Percentiles rank a stretch among this genome's conserved stretches.
Conservation (phyloP, 2,888 invertebrate genomes). For the Cylloceria caligata region DNA sequence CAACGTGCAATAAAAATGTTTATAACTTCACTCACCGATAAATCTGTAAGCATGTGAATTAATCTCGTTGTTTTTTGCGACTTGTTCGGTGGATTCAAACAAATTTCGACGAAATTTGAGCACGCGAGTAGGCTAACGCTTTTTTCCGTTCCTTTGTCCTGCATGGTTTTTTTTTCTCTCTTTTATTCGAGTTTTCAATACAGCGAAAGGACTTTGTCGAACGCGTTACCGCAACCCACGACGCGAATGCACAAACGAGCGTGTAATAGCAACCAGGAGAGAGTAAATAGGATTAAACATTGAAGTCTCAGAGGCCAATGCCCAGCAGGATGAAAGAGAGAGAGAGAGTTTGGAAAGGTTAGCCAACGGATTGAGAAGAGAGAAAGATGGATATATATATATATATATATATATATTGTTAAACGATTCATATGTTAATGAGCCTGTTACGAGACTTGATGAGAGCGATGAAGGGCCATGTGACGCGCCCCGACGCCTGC, state of each 20-base stretch:
- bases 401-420: too few species aligned
- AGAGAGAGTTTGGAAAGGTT: constrained; percentile 41
- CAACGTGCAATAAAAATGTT: too few species aligned
- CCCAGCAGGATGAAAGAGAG: constrained; percentile 32
- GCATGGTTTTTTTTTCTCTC: background rate
- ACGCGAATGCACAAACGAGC: constrained; percentile 61
- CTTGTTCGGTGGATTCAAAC: background rate
- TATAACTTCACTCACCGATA: background rate
- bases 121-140: background rate
- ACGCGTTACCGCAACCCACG: constrained; percentile 6
- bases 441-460: constrained; percentile 60
- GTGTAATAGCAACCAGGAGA: constrained; percentile 67
- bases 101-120: constrained; percentile 47
- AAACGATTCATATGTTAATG: constrained; percentile 62
- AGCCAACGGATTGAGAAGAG: constrained; percentile 35
- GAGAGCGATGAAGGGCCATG: constrained; percentile 45
- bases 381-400: constrained; percentile 33
- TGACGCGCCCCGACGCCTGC: constrained; percentile 28
- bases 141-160: constrained; percentile 11
- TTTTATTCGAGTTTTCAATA: constrained; percentile 14
- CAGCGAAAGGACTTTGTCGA: constrained; percentile 11
- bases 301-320: constrained; percentile 57
- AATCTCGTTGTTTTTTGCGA: background rate
- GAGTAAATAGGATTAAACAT: constrained; percentile 71
- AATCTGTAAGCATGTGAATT: constrained; percentile 21